Percentiles rank a stretch among this genome's conserved stretches.
Evolutionary conservation across 1,140 invertebrate species (phyloP).

Genomic region (Drosophila bipectinata): DNA sequence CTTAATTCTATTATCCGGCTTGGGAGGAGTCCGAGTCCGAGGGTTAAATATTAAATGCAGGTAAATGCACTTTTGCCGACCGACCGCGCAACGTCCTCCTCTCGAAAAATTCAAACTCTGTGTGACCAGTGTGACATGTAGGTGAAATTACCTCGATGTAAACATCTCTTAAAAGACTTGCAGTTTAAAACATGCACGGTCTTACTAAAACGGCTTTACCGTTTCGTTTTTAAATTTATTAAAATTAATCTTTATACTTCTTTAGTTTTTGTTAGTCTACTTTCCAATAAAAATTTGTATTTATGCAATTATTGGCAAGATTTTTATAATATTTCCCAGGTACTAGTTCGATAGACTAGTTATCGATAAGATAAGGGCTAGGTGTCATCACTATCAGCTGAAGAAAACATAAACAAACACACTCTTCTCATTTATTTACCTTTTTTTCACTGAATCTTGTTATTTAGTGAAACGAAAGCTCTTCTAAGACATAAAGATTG

Average conservation of each 20-base stretch:
- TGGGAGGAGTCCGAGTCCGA: background rate
- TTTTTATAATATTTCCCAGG: no score
- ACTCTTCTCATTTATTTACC: no score
- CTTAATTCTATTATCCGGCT: background rate
- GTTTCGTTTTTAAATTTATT: background rate
- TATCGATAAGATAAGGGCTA: background rate
- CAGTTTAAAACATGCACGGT: background rate
- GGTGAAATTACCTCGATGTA: background rate
- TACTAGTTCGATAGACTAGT: background rate
- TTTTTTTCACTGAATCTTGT: no score
- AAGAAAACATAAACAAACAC: background rate
- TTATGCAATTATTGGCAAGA: no score
- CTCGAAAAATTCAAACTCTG: background rate
- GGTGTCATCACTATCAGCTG: background rate
- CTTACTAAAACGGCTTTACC: background rate
- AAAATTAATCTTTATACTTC: background rate
- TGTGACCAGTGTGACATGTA: background rate
- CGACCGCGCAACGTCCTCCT: conserved; percentile 3
- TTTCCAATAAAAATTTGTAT: no score
- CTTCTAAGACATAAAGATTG: background rate
- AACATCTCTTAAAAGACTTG: background rate
- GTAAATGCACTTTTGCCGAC: conserved; percentile 2
- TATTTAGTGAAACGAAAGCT: background rate
- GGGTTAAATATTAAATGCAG: conserved; percentile 1
- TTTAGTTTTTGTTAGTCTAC: no score